These are phyloP conservation scores for Mormyrus lacerda DNA, from an alignment of 2,113 vertebrate species.

Conservation along the genomic window DNA sequence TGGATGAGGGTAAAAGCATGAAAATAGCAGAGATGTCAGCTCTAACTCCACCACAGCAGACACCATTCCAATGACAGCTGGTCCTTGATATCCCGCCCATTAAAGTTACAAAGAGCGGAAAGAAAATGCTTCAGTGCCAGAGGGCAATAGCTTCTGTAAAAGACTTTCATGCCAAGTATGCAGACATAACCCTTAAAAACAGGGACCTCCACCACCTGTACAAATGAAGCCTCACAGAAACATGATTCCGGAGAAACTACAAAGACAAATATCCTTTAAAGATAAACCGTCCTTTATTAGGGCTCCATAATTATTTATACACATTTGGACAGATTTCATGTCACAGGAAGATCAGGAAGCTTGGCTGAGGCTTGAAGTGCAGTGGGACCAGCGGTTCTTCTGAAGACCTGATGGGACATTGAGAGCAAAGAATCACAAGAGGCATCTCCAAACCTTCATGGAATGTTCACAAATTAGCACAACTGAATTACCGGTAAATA, in stretches of 20 bases:
- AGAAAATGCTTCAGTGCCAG: not conserved
- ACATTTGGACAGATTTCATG: constrained; percentile 50
- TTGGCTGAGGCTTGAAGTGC: constrained; percentile 36
- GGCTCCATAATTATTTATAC: constrained; percentile 49
- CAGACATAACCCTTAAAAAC: not conserved
- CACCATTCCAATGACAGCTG: not conserved
- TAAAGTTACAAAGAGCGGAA: not conserved
- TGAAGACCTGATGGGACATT: constrained; percentile 39
- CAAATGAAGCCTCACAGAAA: not conserved
- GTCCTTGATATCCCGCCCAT: not conserved
- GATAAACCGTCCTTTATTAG: constrained; percentile 54
- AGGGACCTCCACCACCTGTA: not conserved
- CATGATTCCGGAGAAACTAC: not conserved
- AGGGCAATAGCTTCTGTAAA: not conserved
- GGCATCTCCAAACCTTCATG: not conserved
- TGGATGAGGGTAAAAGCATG: not conserved
- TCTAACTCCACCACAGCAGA: not conserved
- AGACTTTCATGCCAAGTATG: not conserved
- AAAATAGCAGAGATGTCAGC: not conserved
- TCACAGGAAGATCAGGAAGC: constrained; percentile 42
- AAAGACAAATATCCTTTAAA: not conserved
- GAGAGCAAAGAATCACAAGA: constrained; percentile 8
- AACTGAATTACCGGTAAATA: not conserved
- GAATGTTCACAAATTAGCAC: not conserved
- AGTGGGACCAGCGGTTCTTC: constrained; percentile 19